phyloP scores from a whole-genome alignment of 2,113 vertebrate species.

The Phaetusa simplex region DNA sequence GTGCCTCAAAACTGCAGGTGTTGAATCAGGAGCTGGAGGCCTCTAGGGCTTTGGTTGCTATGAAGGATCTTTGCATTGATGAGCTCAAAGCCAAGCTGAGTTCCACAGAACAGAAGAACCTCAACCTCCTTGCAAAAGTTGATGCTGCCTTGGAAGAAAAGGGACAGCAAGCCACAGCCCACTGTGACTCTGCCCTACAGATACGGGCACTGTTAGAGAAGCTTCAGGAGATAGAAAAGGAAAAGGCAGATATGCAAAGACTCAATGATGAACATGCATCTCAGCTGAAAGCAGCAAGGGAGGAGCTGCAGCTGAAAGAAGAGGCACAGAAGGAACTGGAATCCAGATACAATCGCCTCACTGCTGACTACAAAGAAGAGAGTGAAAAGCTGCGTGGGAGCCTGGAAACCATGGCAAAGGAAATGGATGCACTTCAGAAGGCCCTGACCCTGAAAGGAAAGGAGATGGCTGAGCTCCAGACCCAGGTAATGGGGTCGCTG shows the following conservation, averaged over 20 bases:
- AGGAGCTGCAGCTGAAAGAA: constrained; percentile 78
- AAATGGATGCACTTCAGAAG: constrained; percentile 73
- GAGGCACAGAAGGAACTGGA: constrained; percentile 71
- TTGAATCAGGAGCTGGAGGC: constrained; percentile 64
- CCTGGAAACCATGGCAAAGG: constrained; percentile 74
- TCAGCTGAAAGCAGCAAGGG: constrained; percentile 70
- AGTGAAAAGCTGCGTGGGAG: constrained; percentile 53
- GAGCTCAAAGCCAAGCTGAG: constrained; percentile 70
- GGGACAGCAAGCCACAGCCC: constrained; percentile 65
- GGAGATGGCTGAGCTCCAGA: constrained; percentile 79
- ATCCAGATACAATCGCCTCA: constrained; percentile 60
- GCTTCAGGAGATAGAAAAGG: constrained; percentile 73
- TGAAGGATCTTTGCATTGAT: constrained; percentile 38
- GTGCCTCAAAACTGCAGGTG: constrained; percentile 53
- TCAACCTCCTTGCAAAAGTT: constrained; percentile 74
- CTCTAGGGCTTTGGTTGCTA: constrained; percentile 6
- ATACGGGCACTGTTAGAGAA: constrained; percentile 77
- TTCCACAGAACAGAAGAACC: constrained; percentile 71
- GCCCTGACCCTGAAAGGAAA: constrained; percentile 78
- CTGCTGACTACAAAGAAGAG: constrained; percentile 66
- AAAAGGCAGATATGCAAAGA: constrained; percentile 67
- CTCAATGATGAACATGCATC: constrained; percentile 62
- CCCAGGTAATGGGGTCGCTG: constrained; percentile 78
- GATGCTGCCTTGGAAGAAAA: constrained; percentile 63
- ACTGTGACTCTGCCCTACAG: constrained; percentile 71